A percentile compares a stretch with the other conserved stretches of the same genome.
These are phyloP conservation scores for Thereva nobilitata DNA, from an alignment of 2,888 invertebrate species.

Conservation along the genomic window DNA sequence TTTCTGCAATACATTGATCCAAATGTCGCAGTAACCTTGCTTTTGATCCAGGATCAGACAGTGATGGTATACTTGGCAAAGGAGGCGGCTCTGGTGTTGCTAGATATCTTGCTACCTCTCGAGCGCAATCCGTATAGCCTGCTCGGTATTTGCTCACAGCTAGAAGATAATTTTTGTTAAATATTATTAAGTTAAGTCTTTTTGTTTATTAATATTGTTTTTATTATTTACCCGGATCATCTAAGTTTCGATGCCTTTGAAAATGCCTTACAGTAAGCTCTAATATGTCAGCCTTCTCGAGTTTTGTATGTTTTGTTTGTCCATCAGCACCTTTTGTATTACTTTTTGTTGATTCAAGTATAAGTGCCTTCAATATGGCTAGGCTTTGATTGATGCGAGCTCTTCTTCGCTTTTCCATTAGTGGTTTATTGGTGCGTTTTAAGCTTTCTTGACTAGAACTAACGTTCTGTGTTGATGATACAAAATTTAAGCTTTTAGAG, in stretches of 20 bases:
- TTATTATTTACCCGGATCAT: conserved; percentile 60
- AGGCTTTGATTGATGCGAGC: conserved; percentile 76
- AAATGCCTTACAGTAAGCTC: conserved; percentile 83
- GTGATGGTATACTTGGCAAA: conserved; percentile 56
- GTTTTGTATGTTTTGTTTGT: conserved; percentile 75
- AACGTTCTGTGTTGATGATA: conserved; percentile 55
- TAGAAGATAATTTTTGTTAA: conserved; percentile 38
- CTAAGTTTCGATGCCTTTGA: conserved; percentile 72
- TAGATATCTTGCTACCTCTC: conserved; percentile 61
- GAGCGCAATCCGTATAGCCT: conserved; percentile 68
- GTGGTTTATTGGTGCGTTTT: conserved; percentile 73
- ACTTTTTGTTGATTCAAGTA: conserved; percentile 69
- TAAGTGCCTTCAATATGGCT: conserved; percentile 72
- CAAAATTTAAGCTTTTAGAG: conserved; percentile 52
- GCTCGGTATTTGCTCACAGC: conserved; percentile 59
- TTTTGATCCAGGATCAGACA: conserved; percentile 63
- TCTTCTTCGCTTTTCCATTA: conserved; percentile 76
- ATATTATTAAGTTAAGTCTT: neutral
- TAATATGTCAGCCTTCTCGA: conserved; percentile 80
- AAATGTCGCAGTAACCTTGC: conserved; percentile 64
- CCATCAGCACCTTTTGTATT: conserved; percentile 58
- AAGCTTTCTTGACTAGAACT: conserved; percentile 55
- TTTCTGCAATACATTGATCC: conserved; percentile 65
- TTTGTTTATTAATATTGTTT: neutral
- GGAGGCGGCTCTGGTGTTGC: conserved; percentile 58